These are phyloP conservation scores for Hydra vulgaris DNA, from an alignment of 30 jellyfish, hydroid and myxozoan species.

Conservation along the genomic window DNA sequence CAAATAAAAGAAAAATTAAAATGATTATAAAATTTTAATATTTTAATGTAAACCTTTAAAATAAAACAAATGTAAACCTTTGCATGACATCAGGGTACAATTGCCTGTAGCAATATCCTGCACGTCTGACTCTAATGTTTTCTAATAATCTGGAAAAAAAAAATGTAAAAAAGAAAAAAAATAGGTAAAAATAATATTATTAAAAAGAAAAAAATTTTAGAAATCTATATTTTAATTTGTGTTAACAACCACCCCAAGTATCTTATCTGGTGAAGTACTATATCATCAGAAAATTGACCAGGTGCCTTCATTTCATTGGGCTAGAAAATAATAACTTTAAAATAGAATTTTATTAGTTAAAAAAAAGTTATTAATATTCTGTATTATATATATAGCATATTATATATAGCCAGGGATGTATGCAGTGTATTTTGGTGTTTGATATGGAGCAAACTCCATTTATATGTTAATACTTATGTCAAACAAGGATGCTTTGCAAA, in stretches of 20 bases:
- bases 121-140: slow-evolving; percentile 90
- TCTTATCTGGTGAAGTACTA: slow-evolving; percentile 74
- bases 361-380: no score
- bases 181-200: neutral
- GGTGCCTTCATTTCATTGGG: slow-evolving; percentile 80
- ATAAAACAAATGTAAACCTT: slow-evolving; percentile 31
- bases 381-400: no score
- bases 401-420: no score
- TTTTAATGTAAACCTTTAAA: neutral
- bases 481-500: no score
- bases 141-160: slow-evolving; percentile 45
- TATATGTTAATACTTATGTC: no score
- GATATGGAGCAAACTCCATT: no score
- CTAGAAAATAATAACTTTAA: slow-evolving; percentile 20
- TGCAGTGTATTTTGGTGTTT: no score
- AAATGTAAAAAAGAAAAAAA: neutral
- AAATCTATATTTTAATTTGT: no score
- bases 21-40: neutral
- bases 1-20: neutral
- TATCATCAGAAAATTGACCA: slow-evolving; percentile 34
- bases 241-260: slow-evolving; percentile 62
- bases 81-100: slow-evolving; percentile 40
- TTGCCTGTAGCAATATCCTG: slow-evolving; percentile 83
- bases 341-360: neutral
- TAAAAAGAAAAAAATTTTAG: neutral